Evolutionary conservation across 2,888 invertebrate genomes (phyloP).

Genomic region (Spilarctia lutea): DNA sequence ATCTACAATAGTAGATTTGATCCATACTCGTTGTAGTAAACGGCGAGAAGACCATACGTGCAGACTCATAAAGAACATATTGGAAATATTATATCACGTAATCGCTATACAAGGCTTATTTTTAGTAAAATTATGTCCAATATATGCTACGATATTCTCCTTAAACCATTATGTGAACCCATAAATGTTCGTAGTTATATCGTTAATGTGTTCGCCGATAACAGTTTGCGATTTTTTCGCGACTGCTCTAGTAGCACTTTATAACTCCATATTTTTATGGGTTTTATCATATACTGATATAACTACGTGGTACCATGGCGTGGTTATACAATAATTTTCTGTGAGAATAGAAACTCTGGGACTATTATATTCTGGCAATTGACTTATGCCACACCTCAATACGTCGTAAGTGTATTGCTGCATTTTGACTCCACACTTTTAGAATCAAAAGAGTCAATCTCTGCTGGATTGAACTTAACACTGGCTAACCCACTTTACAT

Average conservation of each 20-base stretch:
- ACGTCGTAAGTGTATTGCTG: too few species aligned
- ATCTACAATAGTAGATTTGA: too few species aligned
- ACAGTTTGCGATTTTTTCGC: slow-evolving; percentile 21
- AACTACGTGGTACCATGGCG: slow-evolving; percentile 22
- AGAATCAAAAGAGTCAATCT: too few species aligned
- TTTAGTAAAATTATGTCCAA: neutral
- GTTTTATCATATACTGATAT: slow-evolving; percentile 25
- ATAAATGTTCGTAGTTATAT: slow-evolving; percentile 21
- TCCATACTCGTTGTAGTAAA: too few species aligned
- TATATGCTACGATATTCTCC: neutral
- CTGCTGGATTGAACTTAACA: too few species aligned
- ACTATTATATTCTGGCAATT: neutral
- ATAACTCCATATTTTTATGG: slow-evolving; percentile 31
- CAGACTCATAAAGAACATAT: neutral
- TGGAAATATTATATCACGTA: neutral
- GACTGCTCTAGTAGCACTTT: slow-evolving; percentile 13
- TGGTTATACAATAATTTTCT: neutral
- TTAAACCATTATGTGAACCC: neutral
- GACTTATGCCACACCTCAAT: too few species aligned
- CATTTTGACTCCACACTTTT: too few species aligned
- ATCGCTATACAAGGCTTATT: neutral
- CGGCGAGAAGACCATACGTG: too few species aligned
- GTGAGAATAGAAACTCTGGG: neutral
- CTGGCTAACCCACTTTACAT: too few species aligned
- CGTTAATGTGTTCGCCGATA: slow-evolving; percentile 44